phyloP scores from a whole-genome alignment of 1,140 invertebrate species.

The Drosophila santomea region DNA sequence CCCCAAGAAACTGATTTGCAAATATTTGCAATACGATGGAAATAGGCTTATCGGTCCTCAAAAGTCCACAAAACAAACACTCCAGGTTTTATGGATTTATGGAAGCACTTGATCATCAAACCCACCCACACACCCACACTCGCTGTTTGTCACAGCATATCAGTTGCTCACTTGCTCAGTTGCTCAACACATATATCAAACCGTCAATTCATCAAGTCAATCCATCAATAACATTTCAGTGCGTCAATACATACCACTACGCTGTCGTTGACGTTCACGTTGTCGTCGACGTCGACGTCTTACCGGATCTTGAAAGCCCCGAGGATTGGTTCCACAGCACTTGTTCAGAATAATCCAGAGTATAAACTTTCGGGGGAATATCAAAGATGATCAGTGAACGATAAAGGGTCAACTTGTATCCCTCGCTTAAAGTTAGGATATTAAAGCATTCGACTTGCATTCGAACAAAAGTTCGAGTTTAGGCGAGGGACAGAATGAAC shows the following conservation, averaged over 20 bases:
- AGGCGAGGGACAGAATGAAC: neutral
- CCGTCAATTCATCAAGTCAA: conserved; percentile 9
- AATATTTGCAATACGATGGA: conserved; percentile 21
- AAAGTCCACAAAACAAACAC: conserved; percentile 37
- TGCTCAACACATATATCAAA: conserved; percentile 1
- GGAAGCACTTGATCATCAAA: conserved; percentile 38
- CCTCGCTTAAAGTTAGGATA: conserved; percentile 9
- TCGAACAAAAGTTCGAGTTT: neutral
- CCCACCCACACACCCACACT: conserved; percentile 24
- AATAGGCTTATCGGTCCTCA: conserved; percentile 14
- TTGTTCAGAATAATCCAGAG: conserved; percentile 55
- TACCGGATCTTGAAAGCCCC: conserved; percentile 3
- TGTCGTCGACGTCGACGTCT: conserved; percentile 1
- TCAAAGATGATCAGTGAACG: neutral
- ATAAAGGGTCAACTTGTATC: neutral
- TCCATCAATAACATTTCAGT: neutral
- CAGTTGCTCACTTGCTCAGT: conserved; percentile 18
- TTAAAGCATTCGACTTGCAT: neutral
- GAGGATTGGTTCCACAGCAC: conserved; percentile 35
- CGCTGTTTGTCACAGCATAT: conserved; percentile 17
- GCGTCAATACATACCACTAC: conserved; percentile 34
- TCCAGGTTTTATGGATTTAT: conserved; percentile 54
- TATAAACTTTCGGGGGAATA: conserved; percentile 36
- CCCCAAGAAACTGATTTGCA: conserved; percentile 38
- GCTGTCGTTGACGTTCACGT: conserved; percentile 9